A percentile compares a stretch with the other conserved stretches of the same genome.
Conservation (phyloP, 2,113 vertebrate genomes). For the Lagenorhynchus albirostris region DNA sequence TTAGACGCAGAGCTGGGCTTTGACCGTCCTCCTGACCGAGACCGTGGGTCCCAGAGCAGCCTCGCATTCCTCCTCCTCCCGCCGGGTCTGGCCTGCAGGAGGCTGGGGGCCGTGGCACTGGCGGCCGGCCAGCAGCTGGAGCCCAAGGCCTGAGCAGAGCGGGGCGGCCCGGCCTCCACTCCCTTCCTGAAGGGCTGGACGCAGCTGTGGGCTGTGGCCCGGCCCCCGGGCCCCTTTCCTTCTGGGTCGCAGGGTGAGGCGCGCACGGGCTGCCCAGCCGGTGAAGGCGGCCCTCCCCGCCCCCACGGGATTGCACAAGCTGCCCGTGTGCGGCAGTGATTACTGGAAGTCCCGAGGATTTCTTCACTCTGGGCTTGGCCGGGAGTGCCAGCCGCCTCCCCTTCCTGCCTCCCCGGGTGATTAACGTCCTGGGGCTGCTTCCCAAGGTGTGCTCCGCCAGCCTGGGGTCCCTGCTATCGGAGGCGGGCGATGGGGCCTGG, state of each 20-base stretch:
- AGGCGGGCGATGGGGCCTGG: background rate
- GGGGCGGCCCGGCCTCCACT: fast-evolving
- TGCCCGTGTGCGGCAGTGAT: background rate
- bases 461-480: background rate
- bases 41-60: background rate
- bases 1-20: background rate
- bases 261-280: background rate
- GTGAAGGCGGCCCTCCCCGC: background rate
- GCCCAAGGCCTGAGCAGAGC: background rate
- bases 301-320: conserved; percentile 37
- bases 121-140: background rate
- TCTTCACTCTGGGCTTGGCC: conserved; percentile 54
- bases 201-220: fast-evolving
- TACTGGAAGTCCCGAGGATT: conserved; percentile 68
- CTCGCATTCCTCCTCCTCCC: background rate
- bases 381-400: conserved; percentile 39
- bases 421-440: background rate
- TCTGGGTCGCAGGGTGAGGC: background rate
- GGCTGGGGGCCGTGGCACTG: background rate
- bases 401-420: conserved; percentile 51
- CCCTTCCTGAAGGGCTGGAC: background rate
- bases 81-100: background rate
- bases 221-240: background rate
- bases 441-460: background rate
- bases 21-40: background rate